A percentile compares a stretch with the other conserved stretches of the same genome.
phyloP scores from a whole-genome alignment of 2,113 vertebrate genomes.

The Acanthisitta chloris region DNA sequence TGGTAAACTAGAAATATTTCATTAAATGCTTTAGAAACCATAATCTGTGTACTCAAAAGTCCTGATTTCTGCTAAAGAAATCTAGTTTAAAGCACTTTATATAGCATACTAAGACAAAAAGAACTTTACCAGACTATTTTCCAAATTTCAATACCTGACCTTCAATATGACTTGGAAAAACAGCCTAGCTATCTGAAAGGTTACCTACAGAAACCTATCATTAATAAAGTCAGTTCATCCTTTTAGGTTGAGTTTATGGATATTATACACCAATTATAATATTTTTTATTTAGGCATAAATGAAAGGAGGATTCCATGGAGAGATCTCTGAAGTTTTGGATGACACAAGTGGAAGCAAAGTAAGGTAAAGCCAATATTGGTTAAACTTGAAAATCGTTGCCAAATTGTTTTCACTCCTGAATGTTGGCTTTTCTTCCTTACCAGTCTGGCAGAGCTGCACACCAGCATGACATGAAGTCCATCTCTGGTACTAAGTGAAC shows the following conservation, averaged over 20 bases:
- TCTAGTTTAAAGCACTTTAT: neutral
- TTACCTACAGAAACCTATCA: neutral
- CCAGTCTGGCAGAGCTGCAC: neutral
- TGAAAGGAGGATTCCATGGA: neutral
- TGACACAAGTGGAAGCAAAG: neutral
- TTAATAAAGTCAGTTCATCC: neutral
- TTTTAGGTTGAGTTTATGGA: neutral
- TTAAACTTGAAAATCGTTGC: neutral
- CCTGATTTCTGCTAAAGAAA: neutral
- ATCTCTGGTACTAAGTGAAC: neutral
- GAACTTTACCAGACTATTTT: no score
- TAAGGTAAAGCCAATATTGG: neutral
- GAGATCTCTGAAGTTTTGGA: neutral
- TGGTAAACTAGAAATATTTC: neutral
- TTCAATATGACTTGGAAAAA: neutral
- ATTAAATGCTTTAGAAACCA: neutral
- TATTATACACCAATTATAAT: neutral
- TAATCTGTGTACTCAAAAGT: neutral
- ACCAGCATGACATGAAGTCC: neutral
- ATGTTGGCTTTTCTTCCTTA: neutral
- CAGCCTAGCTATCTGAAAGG: neutral
- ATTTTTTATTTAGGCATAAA: neutral
- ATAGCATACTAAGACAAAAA: neutral
- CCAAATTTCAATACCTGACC: neutral
- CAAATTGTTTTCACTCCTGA: neutral